Conservation (phyloP, 1,140 invertebrate genomes). For the Caenorhabditis elegans region DNA sequence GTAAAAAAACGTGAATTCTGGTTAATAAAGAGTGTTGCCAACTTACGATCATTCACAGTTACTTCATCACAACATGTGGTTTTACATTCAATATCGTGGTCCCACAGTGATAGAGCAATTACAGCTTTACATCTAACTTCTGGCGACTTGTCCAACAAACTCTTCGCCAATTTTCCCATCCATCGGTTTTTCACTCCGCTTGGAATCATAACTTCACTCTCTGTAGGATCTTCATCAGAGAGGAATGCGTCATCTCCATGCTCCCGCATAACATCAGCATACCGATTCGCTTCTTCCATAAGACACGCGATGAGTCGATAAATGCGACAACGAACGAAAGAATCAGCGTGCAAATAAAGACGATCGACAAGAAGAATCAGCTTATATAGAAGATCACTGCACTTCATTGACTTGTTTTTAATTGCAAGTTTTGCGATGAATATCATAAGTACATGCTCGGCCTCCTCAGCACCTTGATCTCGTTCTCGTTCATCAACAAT, state of each 20-base stretch:
- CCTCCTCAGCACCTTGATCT: not conserved
- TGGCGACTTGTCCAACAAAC: not conserved
- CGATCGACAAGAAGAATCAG: not conserved
- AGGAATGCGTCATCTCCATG: not conserved
- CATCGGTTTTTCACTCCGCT: not conserved
- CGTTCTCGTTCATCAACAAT: not conserved
- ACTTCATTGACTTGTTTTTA: slow-evolving; percentile 12
- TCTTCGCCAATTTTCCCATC: not conserved
- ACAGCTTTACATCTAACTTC: not conserved
- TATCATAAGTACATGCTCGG: not conserved
- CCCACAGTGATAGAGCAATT: not conserved
- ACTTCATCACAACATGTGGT: not conserved
- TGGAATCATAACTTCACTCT: not conserved
- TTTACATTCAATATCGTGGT: not conserved
- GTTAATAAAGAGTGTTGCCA: too few relatives aligned
- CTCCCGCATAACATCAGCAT: not conserved
- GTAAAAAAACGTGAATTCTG: not conserved
- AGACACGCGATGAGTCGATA: not conserved
- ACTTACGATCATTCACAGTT: not conserved
- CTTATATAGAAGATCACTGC: not conserved
- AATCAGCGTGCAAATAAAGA: not conserved
- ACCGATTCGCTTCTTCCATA: not conserved
- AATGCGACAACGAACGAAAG: not conserved
- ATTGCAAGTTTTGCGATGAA: not conserved
- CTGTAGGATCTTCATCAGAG: not conserved